These are phyloP conservation scores for Gambusia yucatana DNA, from an alignment of 2,797 vertebrate genomes.

Conservation along the genomic window DNA sequence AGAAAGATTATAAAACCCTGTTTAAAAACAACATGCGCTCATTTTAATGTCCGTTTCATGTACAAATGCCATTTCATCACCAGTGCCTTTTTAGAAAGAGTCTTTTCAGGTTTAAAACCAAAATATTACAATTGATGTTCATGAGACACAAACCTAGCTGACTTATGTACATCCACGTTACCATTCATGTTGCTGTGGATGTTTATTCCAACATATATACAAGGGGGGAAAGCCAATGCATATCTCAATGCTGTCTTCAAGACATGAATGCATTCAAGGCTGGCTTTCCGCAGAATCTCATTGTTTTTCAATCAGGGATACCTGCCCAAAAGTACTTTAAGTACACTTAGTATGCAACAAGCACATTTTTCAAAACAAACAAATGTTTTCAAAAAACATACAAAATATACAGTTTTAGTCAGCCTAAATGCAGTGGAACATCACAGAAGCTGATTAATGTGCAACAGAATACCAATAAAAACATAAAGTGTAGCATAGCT, in stretches of 20 bases:
- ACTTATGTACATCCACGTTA: slow-evolving; percentile 53
- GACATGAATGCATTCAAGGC: slow-evolving; percentile 43
- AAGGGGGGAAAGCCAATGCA: slow-evolving; percentile 33
- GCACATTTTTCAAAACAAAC: slow-evolving; percentile 65
- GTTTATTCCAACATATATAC: slow-evolving; percentile 39
- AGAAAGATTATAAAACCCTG: slow-evolving; percentile 87
- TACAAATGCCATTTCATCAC: slow-evolving; percentile 83
- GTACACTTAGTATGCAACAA: slow-evolving; percentile 78
- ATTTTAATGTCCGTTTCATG: slow-evolving; percentile 88
- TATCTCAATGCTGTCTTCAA: slow-evolving; percentile 48
- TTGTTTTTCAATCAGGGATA: slow-evolving; percentile 48
- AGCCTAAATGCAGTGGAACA: slow-evolving; percentile 55
- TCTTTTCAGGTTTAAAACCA: slow-evolving; percentile 79
- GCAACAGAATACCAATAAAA: slow-evolving; percentile 63
- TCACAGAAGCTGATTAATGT: slow-evolving; percentile 66
- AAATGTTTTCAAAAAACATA: slow-evolving; percentile 63
- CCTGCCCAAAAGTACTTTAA: slow-evolving; percentile 79
- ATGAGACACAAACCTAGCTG: slow-evolving; percentile 61
- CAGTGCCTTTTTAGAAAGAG: slow-evolving; percentile 79
- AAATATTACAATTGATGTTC: slow-evolving; percentile 76
- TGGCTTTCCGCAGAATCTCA: slow-evolving; percentile 29
- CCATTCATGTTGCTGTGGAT: slow-evolving; percentile 57
- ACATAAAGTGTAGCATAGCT: slow-evolving; percentile 66
- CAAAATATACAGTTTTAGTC: slow-evolving; percentile 65
- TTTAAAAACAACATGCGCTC: slow-evolving; percentile 90